These are phyloP conservation scores for Threskiornis aethiopicus DNA, from an alignment of 2,797 vertebrate species.

Conservation along the genomic window DNA sequence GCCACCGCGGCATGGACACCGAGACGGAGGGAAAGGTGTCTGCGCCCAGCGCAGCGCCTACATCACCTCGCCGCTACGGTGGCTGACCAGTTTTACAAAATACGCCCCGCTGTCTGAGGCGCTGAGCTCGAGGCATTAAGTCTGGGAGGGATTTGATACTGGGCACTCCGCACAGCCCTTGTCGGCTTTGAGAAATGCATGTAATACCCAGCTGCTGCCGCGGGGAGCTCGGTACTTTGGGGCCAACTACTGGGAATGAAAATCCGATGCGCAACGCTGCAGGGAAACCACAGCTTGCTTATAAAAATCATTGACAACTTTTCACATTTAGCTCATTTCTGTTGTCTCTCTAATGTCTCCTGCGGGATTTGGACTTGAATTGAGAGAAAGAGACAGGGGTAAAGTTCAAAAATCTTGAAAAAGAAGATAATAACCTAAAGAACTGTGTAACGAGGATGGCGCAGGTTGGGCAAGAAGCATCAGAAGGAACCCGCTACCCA, in stretches of 20 bases:
- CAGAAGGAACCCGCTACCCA: fast-evolving
- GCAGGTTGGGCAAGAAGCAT: neutral
- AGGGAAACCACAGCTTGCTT: neutral
- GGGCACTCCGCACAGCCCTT: neutral
- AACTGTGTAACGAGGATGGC: neutral
- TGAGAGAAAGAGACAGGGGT: neutral
- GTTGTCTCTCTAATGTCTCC: neutral
- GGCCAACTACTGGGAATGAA: neutral
- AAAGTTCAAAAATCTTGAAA: neutral
- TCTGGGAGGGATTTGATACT: fast-evolving
- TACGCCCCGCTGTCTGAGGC: fast-evolving
- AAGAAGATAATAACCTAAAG: neutral
- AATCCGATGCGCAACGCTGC: neutral
- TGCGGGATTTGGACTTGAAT: neutral
- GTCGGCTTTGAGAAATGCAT: fast-evolving
- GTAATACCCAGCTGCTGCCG: fast-evolving
- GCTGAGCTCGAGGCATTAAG: neutral
- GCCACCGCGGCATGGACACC: fast-evolving
- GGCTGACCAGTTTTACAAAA: fast-evolving
- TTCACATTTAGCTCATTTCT: neutral
- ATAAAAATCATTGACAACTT: neutral
- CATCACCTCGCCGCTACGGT: fast-evolving
- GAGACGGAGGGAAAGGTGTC: too few species aligned
- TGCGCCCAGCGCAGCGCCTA: fast-evolving
- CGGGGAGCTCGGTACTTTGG: fast-evolving